Conservation (phyloP, 2,888 invertebrate species). For the Tetranychus truncatus region DNA sequence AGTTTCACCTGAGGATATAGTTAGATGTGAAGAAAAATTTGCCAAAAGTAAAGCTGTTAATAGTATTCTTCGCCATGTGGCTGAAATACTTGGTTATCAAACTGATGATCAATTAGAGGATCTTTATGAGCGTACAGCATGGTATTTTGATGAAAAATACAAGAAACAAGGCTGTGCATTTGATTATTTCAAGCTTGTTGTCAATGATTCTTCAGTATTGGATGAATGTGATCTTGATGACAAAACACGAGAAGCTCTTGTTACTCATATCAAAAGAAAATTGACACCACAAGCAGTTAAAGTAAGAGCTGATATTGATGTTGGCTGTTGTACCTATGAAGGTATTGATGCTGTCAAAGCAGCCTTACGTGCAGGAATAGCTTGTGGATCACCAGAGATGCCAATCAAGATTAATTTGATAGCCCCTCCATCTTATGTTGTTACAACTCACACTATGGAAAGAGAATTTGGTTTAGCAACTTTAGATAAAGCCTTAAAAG, state of each 20-base stretch:
- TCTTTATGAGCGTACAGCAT: conserved; percentile 85
- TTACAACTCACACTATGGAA: conserved; percentile 95
- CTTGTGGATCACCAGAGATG: conserved; percentile 72
- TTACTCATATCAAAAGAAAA: conserved; percentile 85
- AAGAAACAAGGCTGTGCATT: conserved; percentile 88
- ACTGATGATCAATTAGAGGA: conserved; percentile 82
- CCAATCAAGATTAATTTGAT: conserved; percentile 97
- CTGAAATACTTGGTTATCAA: conserved; percentile 76
- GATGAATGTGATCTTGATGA: conserved; percentile 89
- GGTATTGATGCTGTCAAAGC: conserved; percentile 93
- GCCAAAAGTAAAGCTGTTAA: conserved; percentile 90
- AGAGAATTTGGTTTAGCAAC: conserved; percentile 78
- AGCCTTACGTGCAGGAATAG: conserved; percentile 71
- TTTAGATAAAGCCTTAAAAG: conserved; percentile 68
- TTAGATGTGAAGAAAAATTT: conserved; percentile 93
- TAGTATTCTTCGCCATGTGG: conserved; percentile 90
- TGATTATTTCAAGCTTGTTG: conserved; percentile 95
- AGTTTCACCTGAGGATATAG: conserved; percentile 92
- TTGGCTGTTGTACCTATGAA: conserved; percentile 87
- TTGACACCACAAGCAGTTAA: conserved; percentile 92
- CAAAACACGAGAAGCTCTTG: conserved; percentile 68
- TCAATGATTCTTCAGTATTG: conserved; percentile 76
- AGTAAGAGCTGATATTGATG: conserved; percentile 74
- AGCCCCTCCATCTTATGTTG: conserved; percentile 92
- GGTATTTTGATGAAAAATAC: conserved; percentile 92